Conservation (phyloP, 2,113 vertebrate genomes). For the Triplophysa tibetana region DNA sequence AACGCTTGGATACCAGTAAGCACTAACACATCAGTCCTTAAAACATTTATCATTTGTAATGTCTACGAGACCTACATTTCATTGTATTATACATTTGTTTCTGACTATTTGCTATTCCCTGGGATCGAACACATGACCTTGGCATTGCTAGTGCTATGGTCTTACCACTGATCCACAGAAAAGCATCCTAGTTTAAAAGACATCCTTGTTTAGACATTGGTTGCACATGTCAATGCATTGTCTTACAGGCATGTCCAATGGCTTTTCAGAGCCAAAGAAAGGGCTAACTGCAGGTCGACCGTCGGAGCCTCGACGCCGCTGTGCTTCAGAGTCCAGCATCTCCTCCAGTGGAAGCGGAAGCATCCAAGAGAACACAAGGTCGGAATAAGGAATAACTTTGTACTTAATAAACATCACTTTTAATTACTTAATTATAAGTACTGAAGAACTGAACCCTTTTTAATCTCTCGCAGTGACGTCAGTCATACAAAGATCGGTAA, state of each 20-base stretch:
- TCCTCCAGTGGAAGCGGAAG: slow-evolving; percentile 82
- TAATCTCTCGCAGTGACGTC: slow-evolving; percentile 66
- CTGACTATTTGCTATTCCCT: too few species aligned
- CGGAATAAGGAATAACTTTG: background rate
- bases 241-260: slow-evolving; percentile 83
- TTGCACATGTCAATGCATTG: background rate
- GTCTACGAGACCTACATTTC: too few species aligned
- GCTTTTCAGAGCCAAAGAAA: slow-evolving; percentile 79
- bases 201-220: background rate
- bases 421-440: background rate
- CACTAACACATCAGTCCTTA: too few species aligned
- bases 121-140: too few species aligned
- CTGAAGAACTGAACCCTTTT: slow-evolving; percentile 10
- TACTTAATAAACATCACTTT: background rate
- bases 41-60: too few species aligned
- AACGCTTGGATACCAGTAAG: slow-evolving; percentile 91
- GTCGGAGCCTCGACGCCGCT: slow-evolving; percentile 89
- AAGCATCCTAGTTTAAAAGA: too few species aligned
- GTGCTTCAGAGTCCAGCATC: slow-evolving; percentile 96
- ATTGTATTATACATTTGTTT: too few species aligned
- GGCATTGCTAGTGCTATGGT: too few species aligned
- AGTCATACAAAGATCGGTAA: slow-evolving; percentile 82
- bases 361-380: slow-evolving; percentile 63
- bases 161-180: too few species aligned
- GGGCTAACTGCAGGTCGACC: slow-evolving; percentile 71